Evolutionary conservation across 2,797 vertebrate species (phyloP).

Genomic region (Liparis tanakae): DNA sequence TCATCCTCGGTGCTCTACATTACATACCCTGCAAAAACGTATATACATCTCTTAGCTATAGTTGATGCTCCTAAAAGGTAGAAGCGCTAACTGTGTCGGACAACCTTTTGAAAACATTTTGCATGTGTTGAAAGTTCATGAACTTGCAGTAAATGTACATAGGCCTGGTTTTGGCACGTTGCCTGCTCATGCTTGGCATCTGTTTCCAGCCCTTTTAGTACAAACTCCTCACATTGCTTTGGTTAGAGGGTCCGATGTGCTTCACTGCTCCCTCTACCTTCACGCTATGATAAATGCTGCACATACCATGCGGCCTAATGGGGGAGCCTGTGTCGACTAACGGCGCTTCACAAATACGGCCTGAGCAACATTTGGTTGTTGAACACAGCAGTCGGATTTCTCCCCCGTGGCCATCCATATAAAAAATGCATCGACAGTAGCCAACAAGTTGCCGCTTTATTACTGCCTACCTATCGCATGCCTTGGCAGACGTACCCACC

Average conservation of each 20-base stretch:
- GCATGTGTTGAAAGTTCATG: constrained; percentile 17
- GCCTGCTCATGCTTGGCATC: constrained; percentile 28
- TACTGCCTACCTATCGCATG: neutral
- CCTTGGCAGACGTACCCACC: constrained; percentile 3
- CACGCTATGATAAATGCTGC: constrained; percentile 15
- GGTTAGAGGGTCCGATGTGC: constrained; percentile 18
- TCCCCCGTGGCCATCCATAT: constrained; percentile 1
- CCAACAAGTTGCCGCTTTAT: constrained; percentile 5
- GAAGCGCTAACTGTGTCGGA: neutral
- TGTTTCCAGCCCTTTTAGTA: constrained; percentile 29
- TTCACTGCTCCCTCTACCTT: constrained; percentile 11
- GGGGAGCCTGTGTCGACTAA: constrained; percentile 2
- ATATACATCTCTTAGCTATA: neutral
- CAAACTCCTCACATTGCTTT: constrained; percentile 26
- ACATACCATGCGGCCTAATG: neutral
- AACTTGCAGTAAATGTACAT: constrained; percentile 29
- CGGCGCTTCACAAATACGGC: neutral
- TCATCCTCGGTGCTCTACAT: neutral
- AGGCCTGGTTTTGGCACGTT: constrained; percentile 37
- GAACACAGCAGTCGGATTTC: constrained; percentile 1
- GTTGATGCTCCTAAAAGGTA: neutral
- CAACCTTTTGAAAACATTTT: constrained; percentile 21
- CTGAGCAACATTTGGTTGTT: neutral
- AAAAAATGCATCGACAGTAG: constrained; percentile 16
- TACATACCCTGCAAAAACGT: neutral